phyloP scores from a whole-genome alignment of 2,797 vertebrate species.

The Heteromormyrus szaboi region DNA sequence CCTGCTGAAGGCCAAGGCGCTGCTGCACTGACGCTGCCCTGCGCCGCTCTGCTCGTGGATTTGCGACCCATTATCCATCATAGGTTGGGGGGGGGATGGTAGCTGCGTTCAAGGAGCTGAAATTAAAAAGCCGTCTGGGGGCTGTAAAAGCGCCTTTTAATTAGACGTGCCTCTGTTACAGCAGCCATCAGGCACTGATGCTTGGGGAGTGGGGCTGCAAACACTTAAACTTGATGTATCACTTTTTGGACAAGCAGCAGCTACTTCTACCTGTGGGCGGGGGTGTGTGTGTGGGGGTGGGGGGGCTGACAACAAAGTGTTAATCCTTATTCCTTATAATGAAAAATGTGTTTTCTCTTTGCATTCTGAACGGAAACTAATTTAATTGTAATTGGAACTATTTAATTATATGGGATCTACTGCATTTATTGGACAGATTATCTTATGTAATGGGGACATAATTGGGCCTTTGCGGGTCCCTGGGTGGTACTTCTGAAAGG shows the following conservation, averaged over 20 bases:
- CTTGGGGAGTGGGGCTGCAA: slow-evolving; percentile 29
- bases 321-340: slow-evolving; percentile 17
- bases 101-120: slow-evolving; percentile 44
- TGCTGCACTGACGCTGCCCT: neutral
- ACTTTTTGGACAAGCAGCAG: slow-evolving; percentile 23
- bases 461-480: slow-evolving; percentile 50
- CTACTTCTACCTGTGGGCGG: slow-evolving; percentile 16
- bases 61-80: neutral
- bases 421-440: slow-evolving; percentile 57
- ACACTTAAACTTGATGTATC: slow-evolving; percentile 26
- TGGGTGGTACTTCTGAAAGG: slow-evolving; percentile 36
- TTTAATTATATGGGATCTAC: slow-evolving; percentile 55
- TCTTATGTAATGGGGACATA: slow-evolving; percentile 55
- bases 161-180: slow-evolving; percentile 43
- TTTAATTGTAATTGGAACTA: slow-evolving; percentile 58
- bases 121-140: slow-evolving; percentile 56
- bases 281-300: neutral
- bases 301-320: slow-evolving; percentile 31
- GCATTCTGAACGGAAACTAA: slow-evolving; percentile 41
- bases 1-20: neutral
- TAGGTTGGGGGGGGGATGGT: slow-evolving; percentile 29
- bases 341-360: neutral
- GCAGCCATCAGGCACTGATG: slow-evolving; percentile 43
- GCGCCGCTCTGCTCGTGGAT: neutral
- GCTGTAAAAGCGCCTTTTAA: slow-evolving; percentile 58